phyloP scores from a whole-genome alignment of 2,113 vertebrate species.

The Raja brachyura region DNA sequence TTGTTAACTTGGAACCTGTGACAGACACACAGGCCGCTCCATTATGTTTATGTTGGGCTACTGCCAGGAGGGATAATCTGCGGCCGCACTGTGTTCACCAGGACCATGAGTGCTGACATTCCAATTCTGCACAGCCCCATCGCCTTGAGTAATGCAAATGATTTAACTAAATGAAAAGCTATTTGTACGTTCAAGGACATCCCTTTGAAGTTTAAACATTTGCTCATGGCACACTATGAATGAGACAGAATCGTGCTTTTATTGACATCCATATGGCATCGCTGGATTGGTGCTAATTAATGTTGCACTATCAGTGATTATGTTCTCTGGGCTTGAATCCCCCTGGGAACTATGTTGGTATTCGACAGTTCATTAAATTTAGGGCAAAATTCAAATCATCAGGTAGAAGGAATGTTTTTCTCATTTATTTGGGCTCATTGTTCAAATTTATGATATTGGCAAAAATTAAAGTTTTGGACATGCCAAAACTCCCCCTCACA shows the following conservation, averaged over 20 bases:
- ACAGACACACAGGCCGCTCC: background rate
- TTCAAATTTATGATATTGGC: background rate
- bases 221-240: background rate
- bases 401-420: background rate
- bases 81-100: background rate
- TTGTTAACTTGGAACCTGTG: background rate
- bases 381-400: background rate
- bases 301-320: conserved; percentile 18
- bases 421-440: background rate
- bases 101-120: background rate
- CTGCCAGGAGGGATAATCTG: background rate
- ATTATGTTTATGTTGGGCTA: background rate
- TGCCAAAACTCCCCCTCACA: background rate
- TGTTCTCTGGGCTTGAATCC: background rate
- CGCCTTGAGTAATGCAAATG: background rate
- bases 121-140: background rate
- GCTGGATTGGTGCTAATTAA: background rate
- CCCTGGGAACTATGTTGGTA: background rate
- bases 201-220: background rate
- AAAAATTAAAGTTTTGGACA: background rate
- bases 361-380: background rate
- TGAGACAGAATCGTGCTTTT: background rate
- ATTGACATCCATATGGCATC: background rate
- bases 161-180: background rate
- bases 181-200: background rate